Conservation (phyloP, 2,113 vertebrate genomes). For the Pachyramphus minor region DNA sequence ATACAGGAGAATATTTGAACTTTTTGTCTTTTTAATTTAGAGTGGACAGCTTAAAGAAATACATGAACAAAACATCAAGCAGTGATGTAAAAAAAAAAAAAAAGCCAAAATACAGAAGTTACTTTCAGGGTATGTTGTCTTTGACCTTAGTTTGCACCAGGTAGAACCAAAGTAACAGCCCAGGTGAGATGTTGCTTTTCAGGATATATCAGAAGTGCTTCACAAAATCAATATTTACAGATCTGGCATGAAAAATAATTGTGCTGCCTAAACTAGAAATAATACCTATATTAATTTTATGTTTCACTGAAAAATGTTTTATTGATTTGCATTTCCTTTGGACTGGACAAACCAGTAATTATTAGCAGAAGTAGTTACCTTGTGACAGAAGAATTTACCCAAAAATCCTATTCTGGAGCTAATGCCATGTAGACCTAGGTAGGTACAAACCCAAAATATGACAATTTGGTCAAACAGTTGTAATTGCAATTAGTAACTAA, state of each 20-base stretch:
- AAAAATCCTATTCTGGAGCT: background rate
- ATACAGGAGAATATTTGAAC: background rate
- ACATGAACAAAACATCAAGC: background rate
- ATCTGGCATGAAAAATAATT: background rate
- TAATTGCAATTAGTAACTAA: background rate
- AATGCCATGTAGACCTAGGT: too few species aligned
- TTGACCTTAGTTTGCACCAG: background rate
- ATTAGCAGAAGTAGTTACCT: background rate
- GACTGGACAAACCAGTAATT: background rate
- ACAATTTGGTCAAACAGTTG: background rate
- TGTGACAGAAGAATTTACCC: background rate
- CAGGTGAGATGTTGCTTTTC: background rate
- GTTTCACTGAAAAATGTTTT: background rate
- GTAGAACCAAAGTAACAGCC: background rate
- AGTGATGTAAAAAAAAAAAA: background rate
- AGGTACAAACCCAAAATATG: background rate
- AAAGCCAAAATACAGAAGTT: background rate
- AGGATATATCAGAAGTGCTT: background rate
- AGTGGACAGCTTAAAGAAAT: background rate
- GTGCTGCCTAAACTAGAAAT: background rate
- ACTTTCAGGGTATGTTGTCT: background rate
- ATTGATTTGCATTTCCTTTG: background rate
- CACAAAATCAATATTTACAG: background rate
- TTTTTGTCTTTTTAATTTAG: background rate
- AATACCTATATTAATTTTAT: background rate